Percentiles rank a stretch among this genome's conserved stretches.
phyloP scores from a whole-genome alignment of 2,113 vertebrate species.

The Platichthys stellatus region DNA sequence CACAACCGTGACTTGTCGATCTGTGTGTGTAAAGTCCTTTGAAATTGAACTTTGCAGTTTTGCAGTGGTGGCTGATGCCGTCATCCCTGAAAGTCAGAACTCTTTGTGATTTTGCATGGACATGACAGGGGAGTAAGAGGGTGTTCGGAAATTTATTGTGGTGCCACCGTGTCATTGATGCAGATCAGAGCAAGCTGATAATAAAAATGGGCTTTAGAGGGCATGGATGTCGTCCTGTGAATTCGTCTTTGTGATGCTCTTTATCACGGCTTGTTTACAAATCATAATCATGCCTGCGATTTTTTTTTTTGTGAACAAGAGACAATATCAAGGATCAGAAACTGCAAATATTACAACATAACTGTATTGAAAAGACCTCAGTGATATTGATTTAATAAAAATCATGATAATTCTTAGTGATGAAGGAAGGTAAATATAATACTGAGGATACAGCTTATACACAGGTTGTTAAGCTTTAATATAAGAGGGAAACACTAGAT shows the following conservation, averaged over 20 bases:
- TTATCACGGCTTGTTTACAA: conserved; percentile 25
- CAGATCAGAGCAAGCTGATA: conserved; percentile 7
- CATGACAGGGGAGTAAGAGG: not conserved
- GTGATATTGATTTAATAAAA: too few relatives aligned
- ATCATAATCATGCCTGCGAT: not conserved
- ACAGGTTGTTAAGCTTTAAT: not conserved
- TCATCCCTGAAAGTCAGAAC: not conserved
- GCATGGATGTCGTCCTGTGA: not conserved
- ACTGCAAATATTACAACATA: conserved; percentile 4
- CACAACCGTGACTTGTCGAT: not conserved
- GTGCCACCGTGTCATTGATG: not conserved
- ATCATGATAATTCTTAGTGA: not conserved
- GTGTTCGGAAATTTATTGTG: not conserved
- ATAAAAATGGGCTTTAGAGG: not conserved
- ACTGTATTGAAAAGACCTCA: conserved; percentile 22
- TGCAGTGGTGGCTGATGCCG: not conserved
- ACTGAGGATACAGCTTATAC: not conserved
- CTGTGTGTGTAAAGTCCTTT: not conserved
- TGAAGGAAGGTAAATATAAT: not conserved
- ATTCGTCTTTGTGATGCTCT: not conserved
- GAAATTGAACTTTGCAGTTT: conserved; percentile 2
- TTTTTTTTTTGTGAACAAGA: not conserved
- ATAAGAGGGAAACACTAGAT: not conserved
- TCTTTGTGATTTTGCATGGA: not conserved
- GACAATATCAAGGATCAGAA: too few relatives aligned